phyloP scores from a whole-genome alignment of 2,113 vertebrate species.

The Hippocampus mohnikei region DNA sequence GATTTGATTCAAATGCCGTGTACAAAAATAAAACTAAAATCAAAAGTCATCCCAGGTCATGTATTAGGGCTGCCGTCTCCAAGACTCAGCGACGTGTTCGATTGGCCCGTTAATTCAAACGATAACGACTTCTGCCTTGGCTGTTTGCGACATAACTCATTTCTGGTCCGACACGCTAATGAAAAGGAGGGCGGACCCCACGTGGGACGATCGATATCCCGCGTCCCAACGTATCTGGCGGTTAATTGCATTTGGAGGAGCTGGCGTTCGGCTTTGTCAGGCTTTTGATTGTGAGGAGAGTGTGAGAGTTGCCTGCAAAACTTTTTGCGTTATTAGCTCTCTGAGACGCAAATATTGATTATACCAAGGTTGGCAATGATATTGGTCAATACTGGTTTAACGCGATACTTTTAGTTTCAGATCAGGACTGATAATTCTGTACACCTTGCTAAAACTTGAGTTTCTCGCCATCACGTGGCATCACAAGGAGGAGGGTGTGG shows the following conservation, averaged over 20 bases:
- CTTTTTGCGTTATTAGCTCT: background rate
- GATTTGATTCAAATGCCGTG: background rate
- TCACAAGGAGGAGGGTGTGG: too few relatives aligned
- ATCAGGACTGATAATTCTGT: too few relatives aligned
- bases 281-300: conserved; percentile 8
- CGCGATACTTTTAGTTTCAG: too few relatives aligned
- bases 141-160: conserved; percentile 48
- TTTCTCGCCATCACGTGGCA: too few relatives aligned
- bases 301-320: background rate
- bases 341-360: background rate
- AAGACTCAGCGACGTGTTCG: conserved; percentile 47
- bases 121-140: conserved; percentile 45
- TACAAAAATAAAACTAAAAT: conserved; percentile 4
- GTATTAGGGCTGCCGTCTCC: background rate
- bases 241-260: conserved; percentile 47
- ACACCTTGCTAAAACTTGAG: too few relatives aligned
- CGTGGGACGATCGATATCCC: conserved; percentile 51
- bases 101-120: conserved; percentile 49
- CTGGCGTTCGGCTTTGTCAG: conserved; percentile 1
- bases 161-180: conserved; percentile 56
- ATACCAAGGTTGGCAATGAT: background rate
- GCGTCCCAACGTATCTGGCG: conserved; percentile 28
- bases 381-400: too few relatives aligned
- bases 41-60: conserved; percentile 26
- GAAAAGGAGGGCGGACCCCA: conserved; percentile 45